Evolutionary conservation across 2,888 invertebrate species (phyloP).

Genomic region (Hydrotaea diabolus): DNA sequence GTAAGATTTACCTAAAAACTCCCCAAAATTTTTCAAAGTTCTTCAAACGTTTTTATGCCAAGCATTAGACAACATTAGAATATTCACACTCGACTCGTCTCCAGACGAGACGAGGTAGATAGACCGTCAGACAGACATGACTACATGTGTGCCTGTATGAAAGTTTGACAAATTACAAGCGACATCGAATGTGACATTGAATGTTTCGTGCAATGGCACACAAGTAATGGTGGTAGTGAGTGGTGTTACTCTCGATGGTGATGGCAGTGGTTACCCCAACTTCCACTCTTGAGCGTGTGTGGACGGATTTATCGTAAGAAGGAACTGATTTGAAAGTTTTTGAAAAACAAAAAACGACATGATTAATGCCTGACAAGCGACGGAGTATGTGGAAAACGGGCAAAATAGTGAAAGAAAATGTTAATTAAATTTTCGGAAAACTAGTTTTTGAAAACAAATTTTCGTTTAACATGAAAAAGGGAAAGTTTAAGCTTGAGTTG

Average conservation of each 20-base stretch:
- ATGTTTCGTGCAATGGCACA: constrained; percentile 23
- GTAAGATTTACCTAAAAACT: constrained; percentile 16
- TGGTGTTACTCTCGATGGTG: background rate
- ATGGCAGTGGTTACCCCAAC: constrained; percentile 28
- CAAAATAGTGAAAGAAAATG: background rate
- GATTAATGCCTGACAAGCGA: constrained; percentile 23
- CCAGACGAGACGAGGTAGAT: background rate
- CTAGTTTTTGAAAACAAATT: background rate
- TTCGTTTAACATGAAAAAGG: too few relatives aligned
- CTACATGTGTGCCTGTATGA: constrained; percentile 48
- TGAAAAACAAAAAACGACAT: constrained; percentile 2
- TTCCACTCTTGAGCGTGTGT: background rate
- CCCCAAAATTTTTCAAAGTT: background rate
- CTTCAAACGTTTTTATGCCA: background rate
- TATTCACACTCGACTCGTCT: background rate
- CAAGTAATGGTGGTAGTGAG: constrained; percentile 11
- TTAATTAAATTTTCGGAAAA: constrained; percentile 19
- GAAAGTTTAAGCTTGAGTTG: background rate
- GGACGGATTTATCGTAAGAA: background rate
- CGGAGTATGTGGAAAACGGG: background rate
- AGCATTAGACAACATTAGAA: constrained; percentile 32
- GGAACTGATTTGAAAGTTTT: constrained; percentile 36
- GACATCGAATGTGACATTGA: constrained; percentile 76
- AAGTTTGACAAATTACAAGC: constrained; percentile 77
- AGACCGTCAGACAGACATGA: constrained; percentile 2